Percentiles rank a stretch among this genome's conserved stretches.
These are phyloP conservation scores for Pissodes strobi DNA, from an alignment of 1,140 invertebrate genomes.

Conservation along the genomic window DNA sequence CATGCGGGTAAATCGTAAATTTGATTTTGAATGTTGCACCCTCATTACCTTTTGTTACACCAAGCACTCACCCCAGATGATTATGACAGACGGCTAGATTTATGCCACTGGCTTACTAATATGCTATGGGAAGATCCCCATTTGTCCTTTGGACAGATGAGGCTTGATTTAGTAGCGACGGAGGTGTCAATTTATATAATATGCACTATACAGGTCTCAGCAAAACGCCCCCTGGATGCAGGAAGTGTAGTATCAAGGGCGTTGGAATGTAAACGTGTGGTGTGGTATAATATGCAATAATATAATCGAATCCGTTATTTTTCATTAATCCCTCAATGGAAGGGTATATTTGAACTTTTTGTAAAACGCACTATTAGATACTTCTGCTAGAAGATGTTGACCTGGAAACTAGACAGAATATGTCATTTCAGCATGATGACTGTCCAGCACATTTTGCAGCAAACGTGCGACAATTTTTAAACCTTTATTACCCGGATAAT, in stretches of 20 bases:
- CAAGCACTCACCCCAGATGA: not conserved
- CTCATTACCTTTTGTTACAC: not conserved
- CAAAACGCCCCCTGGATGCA: slow-evolving; percentile 46
- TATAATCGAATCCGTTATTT: slow-evolving; percentile 48
- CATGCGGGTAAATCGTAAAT: too few species aligned
- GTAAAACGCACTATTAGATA: slow-evolving; percentile 44
- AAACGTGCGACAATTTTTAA: too few species aligned
- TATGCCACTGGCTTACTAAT: slow-evolving; percentile 3
- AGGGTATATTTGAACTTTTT: slow-evolving; percentile 47
- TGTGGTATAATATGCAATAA: slow-evolving; percentile 45
- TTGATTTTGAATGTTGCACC: too few species aligned
- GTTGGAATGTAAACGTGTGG: slow-evolving; percentile 46
- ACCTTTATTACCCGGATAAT: not conserved
- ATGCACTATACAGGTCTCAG: slow-evolving; percentile 39
- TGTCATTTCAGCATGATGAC: slow-evolving; percentile 49
- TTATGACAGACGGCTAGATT: not conserved
- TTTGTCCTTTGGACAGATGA: slow-evolving; percentile 44
- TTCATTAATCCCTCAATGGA: slow-evolving; percentile 38
- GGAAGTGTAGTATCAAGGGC: slow-evolving; percentile 26
- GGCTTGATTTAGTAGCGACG: slow-evolving; percentile 45
- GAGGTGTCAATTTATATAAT: slow-evolving; percentile 47
- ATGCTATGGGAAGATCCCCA: too few species aligned
- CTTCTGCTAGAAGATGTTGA: slow-evolving; percentile 48
- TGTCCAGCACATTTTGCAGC: slow-evolving; percentile 40
- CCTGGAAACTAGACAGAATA: slow-evolving; percentile 33